Conservation (phyloP, 2,888 invertebrate genomes). For the Tiliacea citrago region DNA sequence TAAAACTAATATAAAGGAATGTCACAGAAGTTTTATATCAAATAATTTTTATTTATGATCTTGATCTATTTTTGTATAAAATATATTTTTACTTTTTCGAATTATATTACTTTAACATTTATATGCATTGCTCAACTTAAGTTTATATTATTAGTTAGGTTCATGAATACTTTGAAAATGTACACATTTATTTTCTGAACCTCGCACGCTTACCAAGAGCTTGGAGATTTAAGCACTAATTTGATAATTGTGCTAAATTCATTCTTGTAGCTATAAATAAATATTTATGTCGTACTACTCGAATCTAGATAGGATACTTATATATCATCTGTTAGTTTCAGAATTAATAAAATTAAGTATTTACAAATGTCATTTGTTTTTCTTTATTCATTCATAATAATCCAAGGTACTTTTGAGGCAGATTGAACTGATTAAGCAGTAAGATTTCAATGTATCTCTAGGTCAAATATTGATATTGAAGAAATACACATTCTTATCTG, state of each 20-base stretch:
- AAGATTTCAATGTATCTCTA: background rate
- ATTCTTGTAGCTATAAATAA: slow-evolving; percentile 88
- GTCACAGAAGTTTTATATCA: slow-evolving; percentile 44
- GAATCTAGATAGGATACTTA: slow-evolving; percentile 90
- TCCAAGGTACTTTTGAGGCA: slow-evolving; percentile 1
- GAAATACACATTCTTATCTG: background rate
- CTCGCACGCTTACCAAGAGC: slow-evolving; percentile 73
- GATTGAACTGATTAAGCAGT: background rate
- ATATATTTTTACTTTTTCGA: slow-evolving; percentile 38
- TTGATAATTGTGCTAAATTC: slow-evolving; percentile 82
- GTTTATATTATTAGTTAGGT: slow-evolving; percentile 57
- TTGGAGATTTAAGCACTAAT: slow-evolving; percentile 56
- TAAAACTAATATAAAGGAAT: slow-evolving; percentile 23
- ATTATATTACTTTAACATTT: slow-evolving; percentile 50
- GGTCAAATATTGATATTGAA: background rate
- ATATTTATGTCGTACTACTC: slow-evolving; percentile 85
- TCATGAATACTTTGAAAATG: slow-evolving; percentile 46
- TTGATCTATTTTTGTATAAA: slow-evolving; percentile 54
- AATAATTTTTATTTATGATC: slow-evolving; percentile 46
- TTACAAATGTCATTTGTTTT: slow-evolving; percentile 85
- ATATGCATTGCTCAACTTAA: slow-evolving; percentile 63
- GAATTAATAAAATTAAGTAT: slow-evolving; percentile 90
- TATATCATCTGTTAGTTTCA: slow-evolving; percentile 90
- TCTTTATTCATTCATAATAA: slow-evolving; percentile 55
- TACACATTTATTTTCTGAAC: slow-evolving; percentile 33